Conservation (phyloP, 2,797 vertebrate genomes). For the Adelosebastes latens region DNA sequence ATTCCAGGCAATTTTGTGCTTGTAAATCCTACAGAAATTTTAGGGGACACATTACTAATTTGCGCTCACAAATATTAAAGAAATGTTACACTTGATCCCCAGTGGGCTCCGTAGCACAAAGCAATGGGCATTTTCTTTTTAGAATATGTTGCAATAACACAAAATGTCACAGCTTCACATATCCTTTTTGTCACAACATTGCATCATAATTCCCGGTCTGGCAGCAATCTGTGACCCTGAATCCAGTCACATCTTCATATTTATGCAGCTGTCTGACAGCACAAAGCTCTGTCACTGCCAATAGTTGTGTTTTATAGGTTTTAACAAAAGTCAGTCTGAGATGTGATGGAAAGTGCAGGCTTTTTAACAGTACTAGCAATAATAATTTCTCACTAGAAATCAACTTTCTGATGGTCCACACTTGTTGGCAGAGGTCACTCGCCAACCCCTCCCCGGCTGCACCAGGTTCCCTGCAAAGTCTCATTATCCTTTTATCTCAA, state of each 20-base stretch:
- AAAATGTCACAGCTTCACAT: background rate
- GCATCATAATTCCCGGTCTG: background rate
- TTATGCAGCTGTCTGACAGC: background rate
- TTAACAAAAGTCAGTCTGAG: background rate
- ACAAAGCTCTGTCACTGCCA: background rate
- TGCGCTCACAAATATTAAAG: background rate
- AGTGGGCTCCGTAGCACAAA: background rate
- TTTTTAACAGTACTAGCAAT: background rate
- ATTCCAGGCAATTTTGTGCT: background rate
- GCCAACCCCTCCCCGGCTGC: slow-evolving; percentile 30
- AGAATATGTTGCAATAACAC: background rate
- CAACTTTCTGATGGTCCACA: slow-evolving; percentile 8
- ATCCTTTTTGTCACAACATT: background rate
- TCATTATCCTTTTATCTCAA: slow-evolving; percentile 95
- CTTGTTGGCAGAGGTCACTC: slow-evolving; percentile 80
- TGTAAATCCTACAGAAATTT: background rate
- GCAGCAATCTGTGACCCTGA: background rate
- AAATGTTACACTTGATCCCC: background rate
- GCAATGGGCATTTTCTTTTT: background rate
- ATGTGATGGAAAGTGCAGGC: background rate
- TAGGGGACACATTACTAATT: background rate
- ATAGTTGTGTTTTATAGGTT: background rate
- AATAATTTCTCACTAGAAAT: slow-evolving; percentile 43
- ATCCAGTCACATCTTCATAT: background rate
- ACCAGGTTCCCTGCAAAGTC: slow-evolving; percentile 79